Percentiles rank a stretch among this genome's conserved stretches.
phyloP scores from a whole-genome alignment of 2,888 invertebrate species.

The Drosophila sordidula region DNA sequence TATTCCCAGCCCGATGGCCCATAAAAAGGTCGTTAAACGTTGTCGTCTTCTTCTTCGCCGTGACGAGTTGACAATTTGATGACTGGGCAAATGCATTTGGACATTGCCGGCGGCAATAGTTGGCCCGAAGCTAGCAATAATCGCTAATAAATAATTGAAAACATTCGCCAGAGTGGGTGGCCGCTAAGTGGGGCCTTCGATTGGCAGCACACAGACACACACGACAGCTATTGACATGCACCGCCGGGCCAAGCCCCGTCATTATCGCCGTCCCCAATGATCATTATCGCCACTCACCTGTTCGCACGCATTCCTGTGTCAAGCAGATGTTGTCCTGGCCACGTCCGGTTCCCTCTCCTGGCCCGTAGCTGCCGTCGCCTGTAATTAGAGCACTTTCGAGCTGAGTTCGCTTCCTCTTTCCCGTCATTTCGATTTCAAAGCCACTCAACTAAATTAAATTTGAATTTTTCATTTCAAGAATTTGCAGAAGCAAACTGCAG shows the following conservation, averaged over 20 bases:
- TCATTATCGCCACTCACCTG: constrained; percentile 85
- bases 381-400: constrained; percentile 53
- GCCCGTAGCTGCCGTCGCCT: constrained; percentile 46
- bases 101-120: constrained; percentile 9
- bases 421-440: constrained; percentile 46
- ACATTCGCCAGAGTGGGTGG: constrained; percentile 1
- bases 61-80: constrained; percentile 8
- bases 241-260: neutral
- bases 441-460: constrained; percentile 74
- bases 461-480: constrained; percentile 61
- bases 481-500: constrained; percentile 13
- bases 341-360: constrained; percentile 20
- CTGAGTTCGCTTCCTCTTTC: constrained; percentile 25
- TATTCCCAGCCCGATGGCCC: constrained; percentile 48
- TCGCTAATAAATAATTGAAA: constrained; percentile 64
- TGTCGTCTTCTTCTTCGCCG: constrained; percentile 1
- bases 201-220: too few species aligned
- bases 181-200: too few species aligned
- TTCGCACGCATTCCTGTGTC: constrained; percentile 87
- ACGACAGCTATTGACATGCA: neutral
- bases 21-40: constrained; percentile 60
- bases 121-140: constrained; percentile 45
- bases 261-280: neutral
- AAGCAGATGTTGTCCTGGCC: constrained; percentile 85
- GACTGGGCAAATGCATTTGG: constrained; percentile 33